Evolutionary conservation across 1,140 invertebrate species (phyloP).

Genomic region (Zaprionus nigranus): DNA sequence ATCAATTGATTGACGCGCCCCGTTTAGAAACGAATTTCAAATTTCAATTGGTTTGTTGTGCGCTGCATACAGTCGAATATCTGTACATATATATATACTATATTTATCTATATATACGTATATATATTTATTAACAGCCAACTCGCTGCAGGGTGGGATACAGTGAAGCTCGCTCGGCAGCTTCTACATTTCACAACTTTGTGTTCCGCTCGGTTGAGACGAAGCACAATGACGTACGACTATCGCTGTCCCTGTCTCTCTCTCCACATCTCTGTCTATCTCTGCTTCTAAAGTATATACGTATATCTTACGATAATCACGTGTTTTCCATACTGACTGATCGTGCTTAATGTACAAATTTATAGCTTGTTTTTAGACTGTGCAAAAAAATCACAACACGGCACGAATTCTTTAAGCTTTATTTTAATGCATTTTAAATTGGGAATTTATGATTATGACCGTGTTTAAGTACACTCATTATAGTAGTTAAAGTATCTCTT

Average conservation of each 20-base stretch:
- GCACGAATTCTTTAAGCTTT: neutral
- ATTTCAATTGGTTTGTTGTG: slow-evolving; percentile 70
- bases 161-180: slow-evolving; percentile 21
- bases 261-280: neutral
- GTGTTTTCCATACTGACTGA: neutral
- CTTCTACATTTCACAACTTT: slow-evolving; percentile 2
- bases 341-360: neutral
- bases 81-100: slow-evolving; percentile 11
- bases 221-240: neutral
- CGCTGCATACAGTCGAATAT: neutral
- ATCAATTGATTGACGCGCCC: slow-evolving; percentile 65
- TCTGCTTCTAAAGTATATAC: neutral
- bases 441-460: neutral
- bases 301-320: neutral
- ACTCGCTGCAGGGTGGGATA: neutral
- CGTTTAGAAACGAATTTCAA: slow-evolving; percentile 28
- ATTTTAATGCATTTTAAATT: neutral
- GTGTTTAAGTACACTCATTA: neutral
- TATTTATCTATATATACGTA: slow-evolving; percentile 7
- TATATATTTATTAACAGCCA: slow-evolving; percentile 49
- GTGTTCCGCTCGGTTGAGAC: slow-evolving; percentile 29
- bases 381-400: neutral
- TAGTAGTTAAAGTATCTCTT: neutral
- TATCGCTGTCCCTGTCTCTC: neutral
- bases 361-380: slow-evolving; percentile 1